Base-by-base conservation (phyloP, 2,888 invertebrate genomes). In the Eupithecia inturbata region DNA sequence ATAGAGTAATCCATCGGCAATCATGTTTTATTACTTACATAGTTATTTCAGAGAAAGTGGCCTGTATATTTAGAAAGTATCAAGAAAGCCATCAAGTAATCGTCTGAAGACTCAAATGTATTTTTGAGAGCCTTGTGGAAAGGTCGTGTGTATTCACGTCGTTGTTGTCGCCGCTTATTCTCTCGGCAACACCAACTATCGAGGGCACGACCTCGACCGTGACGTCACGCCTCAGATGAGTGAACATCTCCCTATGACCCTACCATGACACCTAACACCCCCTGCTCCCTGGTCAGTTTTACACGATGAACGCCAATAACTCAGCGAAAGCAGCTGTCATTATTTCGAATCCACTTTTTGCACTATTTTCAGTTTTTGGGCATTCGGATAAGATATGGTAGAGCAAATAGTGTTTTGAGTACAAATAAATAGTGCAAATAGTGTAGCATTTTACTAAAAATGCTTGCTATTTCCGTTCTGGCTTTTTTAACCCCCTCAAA, bases 201-300 rank as follows among this genome's bases (percentile, higher is more conserved):
- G 90, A 90, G 93, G 92, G 88, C 92, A 91, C 84, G 92, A 92
- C 92, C 93, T 89, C 89, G 88, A 78, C 80, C 83, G 86, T 92
- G 92, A 92, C 93, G 93, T 92, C 92, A 92, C 86, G 84, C 79
- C 80, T 84, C 90, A 89, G 90, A 92, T 93, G 93, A 93, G 93
- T 92, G 93, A 91, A 91, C 90, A 90, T 78, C 87, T 85, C 83
- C 88, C 86, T 83, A 78, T 81, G 78, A 85, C 84, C 77, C 79
- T 75, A 72, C 78, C 78, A 72, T 72, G 73, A 71, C 79, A 77
- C 76, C 79, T 71, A 41, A 60, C 78, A 77, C 73, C 74, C 80
- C 81, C 83, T 76, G 84, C 81, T 81, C 82, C 85, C 68, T 70
- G 88, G 89, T 87, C 89, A 90, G 83, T 86, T 87, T 85, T 86